Evolutionary conservation across 2,113 vertebrate species (phyloP).

Genomic region (Bubo blakistoni): DNA sequence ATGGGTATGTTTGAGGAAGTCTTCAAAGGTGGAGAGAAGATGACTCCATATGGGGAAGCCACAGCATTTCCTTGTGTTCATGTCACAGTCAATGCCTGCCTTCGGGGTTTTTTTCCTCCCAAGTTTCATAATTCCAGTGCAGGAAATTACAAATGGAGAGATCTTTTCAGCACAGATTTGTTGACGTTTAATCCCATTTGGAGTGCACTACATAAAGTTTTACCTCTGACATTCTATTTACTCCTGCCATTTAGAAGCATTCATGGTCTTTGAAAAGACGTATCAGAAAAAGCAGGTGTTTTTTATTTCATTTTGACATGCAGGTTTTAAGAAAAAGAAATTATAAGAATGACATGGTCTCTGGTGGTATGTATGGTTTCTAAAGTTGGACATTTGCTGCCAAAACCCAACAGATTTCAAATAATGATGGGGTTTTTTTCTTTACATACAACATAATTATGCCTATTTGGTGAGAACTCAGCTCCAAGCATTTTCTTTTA

Average conservation of each 20-base stretch:
- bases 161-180: not conserved
- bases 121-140: not conserved
- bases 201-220: not conserved
- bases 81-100: not conserved
- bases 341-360: constrained; percentile 37
- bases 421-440: not conserved
- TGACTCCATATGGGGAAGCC: not conserved
- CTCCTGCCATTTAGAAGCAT: constrained; percentile 38
- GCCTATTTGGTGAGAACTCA: not conserved
- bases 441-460: constrained; percentile 4
- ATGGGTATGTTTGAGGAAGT: not conserved
- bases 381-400: constrained; percentile 30
- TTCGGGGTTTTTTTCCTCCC: not conserved
- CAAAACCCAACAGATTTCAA: constrained; percentile 48
- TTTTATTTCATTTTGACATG: constrained; percentile 30
- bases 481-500: not conserved
- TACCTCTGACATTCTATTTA: not conserved
- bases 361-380: constrained; percentile 23
- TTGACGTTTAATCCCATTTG: not conserved
- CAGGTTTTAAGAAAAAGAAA: constrained; percentile 42
- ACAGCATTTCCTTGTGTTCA: not conserved
- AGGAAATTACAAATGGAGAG: not conserved
- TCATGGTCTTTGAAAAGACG: not conserved
- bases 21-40: not conserved
- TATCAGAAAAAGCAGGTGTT: constrained; percentile 27